Conservation (phyloP, 2,888 invertebrate genomes). For the Melangyna quadrimaculata region DNA sequence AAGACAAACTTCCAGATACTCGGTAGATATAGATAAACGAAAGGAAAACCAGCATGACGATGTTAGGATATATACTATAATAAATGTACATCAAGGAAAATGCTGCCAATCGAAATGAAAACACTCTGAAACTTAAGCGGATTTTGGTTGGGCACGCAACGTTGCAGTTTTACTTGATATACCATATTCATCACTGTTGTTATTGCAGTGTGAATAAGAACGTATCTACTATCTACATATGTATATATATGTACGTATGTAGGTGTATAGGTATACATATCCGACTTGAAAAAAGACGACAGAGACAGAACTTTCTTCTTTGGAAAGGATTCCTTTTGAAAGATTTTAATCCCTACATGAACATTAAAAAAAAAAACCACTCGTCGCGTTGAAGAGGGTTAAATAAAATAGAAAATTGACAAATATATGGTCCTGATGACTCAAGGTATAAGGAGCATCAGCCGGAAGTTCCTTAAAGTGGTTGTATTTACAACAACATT, state of each 20-base stretch:
- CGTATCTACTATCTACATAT: too few relatives aligned
- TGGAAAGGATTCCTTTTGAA: not conserved
- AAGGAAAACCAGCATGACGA: not conserved
- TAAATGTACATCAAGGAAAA: not conserved
- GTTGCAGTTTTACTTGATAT: constrained; percentile 14
- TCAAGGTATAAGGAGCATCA: not conserved
- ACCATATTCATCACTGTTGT: not conserved
- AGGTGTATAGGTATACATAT: too few relatives aligned
- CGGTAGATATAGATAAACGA: not conserved
- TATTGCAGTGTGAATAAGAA: not conserved
- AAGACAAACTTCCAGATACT: not conserved
- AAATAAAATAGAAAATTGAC: not conserved
- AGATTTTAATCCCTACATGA: not conserved
- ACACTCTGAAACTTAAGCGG: constrained; percentile 53
- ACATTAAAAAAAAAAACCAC: not conserved
- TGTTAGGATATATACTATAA: too few relatives aligned
- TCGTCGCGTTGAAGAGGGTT: not conserved
- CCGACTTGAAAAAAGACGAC: not conserved
- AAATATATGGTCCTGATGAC: not conserved
- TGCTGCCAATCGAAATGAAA: constrained; percentile 55
- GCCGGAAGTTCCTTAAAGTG: not conserved
- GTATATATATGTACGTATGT: too few relatives aligned
- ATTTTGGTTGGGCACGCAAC: constrained; percentile 43
- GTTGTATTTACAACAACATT: constrained; percentile 8
- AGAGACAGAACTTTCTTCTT: not conserved